Evolutionary conservation across 2,113 vertebrate species (phyloP).

Genomic region (Dipodomys spectabilis): DNA sequence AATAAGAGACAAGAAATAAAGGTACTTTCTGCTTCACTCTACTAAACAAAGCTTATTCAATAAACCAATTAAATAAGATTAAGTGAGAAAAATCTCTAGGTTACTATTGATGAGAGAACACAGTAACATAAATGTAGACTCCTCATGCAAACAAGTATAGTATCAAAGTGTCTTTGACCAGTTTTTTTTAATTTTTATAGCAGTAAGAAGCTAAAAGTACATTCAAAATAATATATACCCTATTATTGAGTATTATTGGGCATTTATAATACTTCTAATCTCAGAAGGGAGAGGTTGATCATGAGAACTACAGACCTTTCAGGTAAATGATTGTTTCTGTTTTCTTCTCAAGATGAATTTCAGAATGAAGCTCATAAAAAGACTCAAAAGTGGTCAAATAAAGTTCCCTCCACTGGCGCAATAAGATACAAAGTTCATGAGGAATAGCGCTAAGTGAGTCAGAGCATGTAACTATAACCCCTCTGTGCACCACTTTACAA

Average conservation of each 20-base stretch:
- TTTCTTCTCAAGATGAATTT: slow-evolving; percentile 2
- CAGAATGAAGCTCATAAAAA: slow-evolving; percentile 33
- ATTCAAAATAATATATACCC: not conserved
- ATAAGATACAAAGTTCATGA: slow-evolving; percentile 8
- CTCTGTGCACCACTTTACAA: no score
- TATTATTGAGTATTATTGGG: not conserved
- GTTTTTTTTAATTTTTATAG: slow-evolving; percentile 1
- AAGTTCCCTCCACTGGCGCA: slow-evolving; percentile 4
- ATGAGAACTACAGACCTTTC: not conserved
- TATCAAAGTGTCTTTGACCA: not conserved
- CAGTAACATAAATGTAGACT: not conserved
- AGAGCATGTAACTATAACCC: not conserved
- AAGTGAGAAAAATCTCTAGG: not conserved
- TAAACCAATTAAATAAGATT: slow-evolving; percentile 43
- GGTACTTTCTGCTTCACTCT: not conserved
- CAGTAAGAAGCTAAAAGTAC: not conserved
- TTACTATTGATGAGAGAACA: not conserved
- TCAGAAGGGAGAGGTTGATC: not conserved
- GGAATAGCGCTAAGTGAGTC: slow-evolving; percentile 48
- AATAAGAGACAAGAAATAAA: slow-evolving; percentile 29
- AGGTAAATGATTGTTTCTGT: not conserved
- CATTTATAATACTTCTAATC: not conserved
- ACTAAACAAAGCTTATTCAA: slow-evolving; percentile 15
- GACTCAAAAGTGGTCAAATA: slow-evolving; percentile 10
- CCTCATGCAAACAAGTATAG: not conserved